Evolutionary conservation across 2,888 invertebrate species (phyloP), one percentile per base, ranked within the genome.

Genomic region (Tiliacea aurago): DNA sequence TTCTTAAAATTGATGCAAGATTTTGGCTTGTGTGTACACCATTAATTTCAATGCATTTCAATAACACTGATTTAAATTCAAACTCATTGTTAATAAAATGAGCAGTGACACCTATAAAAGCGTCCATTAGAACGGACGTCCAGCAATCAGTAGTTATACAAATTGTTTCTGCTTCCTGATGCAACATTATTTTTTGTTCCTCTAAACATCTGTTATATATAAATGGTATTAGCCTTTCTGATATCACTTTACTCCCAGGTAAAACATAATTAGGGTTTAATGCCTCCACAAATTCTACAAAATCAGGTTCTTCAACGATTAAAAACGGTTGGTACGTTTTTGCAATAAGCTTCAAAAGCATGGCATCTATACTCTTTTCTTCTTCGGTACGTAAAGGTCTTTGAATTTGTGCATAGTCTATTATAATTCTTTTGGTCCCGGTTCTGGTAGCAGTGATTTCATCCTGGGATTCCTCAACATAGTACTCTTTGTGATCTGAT

Each of bases 191-290:
- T 49, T 43, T 61, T 11, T 59, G 68, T 5, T 59, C 49, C 23
- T 68, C 47, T n/a, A 68, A 59, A 49, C 59, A 68, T 59, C 47
- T 68, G 59, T 59, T 23, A 41, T 58, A 64, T 33, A 64, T 4
- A 51, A 28, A 33, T n/a, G 64, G 37, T 51, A 64, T 64, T 49
- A 53, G 41, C 15, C 10, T 65, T 41, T 53, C 41, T 41, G 65
- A 41, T 51, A 41, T 41, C 1, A 53, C 41, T 41, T 49, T 41
- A 65, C 53, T 23, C 20, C n/a, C 33, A 11, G 65, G 65, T 53
- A 65, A 41, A 53, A 51, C 37, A 41, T 65, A 65, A 53, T 43
- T 28, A 43, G 53, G 41, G 23, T 66, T 66, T 55, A 66, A 43
- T 15, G 55, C 55, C 51, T 66, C 55, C 20, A 66, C 28, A 43